These are phyloP conservation scores for Hyperopisus bebe DNA, from an alignment of 2,113 vertebrate species.

Conservation along the genomic window DNA sequence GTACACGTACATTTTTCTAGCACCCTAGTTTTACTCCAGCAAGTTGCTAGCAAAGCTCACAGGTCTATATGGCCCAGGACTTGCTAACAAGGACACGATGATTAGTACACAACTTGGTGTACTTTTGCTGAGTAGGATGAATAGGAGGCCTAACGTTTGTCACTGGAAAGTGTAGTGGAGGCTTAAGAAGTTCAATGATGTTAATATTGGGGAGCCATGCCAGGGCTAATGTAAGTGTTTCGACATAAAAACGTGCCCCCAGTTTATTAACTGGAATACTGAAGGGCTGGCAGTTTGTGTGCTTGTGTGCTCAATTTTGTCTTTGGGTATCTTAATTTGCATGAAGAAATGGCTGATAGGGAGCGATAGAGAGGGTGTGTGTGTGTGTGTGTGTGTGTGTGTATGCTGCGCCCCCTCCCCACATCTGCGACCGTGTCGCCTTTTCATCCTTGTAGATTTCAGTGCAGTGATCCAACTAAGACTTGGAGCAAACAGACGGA, in stretches of 20 bases:
- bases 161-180: neutral
- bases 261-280: neutral
- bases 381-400: too few relatives aligned
- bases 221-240: neutral
- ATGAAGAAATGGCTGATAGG: neutral
- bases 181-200: neutral
- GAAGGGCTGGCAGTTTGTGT: neutral
- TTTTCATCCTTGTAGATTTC: conserved; percentile 52
- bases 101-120: neutral
- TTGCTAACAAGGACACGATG: neutral
- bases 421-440: conserved; percentile 51
- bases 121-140: neutral
- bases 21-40: neutral
- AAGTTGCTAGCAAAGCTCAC: neutral
- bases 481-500: conserved; percentile 65
- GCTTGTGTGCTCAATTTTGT: neutral
- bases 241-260: neutral
- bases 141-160: neutral
- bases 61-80: neutral
- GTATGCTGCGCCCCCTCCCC: neutral
- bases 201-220: neutral
- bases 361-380: neutral
- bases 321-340: neutral
- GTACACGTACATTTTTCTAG: neutral
- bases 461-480: conserved; percentile 63